Conservation (phyloP, 1,140 invertebrate species). For the Pogonomyrmex barbatus region DNA sequence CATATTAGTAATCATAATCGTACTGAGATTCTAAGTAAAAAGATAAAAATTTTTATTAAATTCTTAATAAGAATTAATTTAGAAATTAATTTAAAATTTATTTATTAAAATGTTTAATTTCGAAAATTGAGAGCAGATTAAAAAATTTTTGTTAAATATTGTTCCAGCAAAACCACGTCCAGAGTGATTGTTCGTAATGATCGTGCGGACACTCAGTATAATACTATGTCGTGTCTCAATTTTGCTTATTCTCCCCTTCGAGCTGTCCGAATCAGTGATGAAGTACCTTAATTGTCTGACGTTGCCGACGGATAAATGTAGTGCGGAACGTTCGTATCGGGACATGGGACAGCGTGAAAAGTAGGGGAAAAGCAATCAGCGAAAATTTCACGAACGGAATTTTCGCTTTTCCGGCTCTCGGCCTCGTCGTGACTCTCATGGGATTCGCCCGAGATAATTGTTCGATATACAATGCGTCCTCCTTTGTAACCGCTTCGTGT, state of each 20-base stretch:
- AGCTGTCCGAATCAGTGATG: constrained; percentile 35
- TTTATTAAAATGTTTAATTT: constrained; percentile 5
- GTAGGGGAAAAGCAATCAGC: constrained; percentile 68
- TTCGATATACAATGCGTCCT: constrained; percentile 60
- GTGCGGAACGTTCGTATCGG: background rate
- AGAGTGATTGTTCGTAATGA: background rate
- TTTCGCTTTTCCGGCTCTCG: constrained; percentile 48
- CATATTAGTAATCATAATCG: too few relatives aligned
- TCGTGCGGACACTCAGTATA: background rate
- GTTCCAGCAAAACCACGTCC: background rate
- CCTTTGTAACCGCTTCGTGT: constrained; percentile 28
- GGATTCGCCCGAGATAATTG: constrained; percentile 70
- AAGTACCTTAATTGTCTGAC: constrained; percentile 59
- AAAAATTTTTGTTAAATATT: background rate
- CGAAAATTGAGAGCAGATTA: background rate
- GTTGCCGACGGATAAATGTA: constrained; percentile 33
- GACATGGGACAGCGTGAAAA: constrained; percentile 7
- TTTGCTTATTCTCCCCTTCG: constrained; percentile 53
- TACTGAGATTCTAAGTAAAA: too few relatives aligned
- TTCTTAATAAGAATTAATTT: background rate
- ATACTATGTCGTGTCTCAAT: constrained; percentile 17
- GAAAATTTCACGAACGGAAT: constrained; percentile 65
- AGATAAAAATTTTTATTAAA: background rate
- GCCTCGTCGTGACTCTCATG: constrained; percentile 39
- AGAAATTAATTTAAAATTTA: constrained; percentile 30